Conservation (phyloP, 1,140 invertebrate species). For the Anastatus disparis region DNA sequence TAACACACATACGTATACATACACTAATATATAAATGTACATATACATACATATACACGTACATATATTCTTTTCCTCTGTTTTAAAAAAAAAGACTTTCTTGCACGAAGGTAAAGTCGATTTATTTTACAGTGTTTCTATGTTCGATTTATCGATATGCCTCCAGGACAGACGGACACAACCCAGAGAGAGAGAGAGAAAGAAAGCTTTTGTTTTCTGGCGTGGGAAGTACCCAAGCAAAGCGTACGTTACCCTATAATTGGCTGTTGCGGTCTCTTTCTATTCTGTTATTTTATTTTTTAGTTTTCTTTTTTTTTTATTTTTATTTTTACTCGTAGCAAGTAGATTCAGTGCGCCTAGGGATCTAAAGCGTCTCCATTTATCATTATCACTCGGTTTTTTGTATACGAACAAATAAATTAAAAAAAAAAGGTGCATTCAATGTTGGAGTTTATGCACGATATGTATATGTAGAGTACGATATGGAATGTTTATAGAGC, state of each 20-base stretch:
- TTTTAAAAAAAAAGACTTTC: background rate
- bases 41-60: background rate
- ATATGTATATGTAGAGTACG: too few species aligned
- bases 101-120: too few species aligned
- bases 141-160: slow-evolving; percentile 44
- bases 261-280: slow-evolving; percentile 27
- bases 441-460: too few species aligned
- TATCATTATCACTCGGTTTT: slow-evolving; percentile 18
- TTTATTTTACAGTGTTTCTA: slow-evolving; percentile 51
- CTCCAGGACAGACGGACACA: slow-evolving; percentile 15
- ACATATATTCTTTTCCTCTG: background rate
- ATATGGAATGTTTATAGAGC: too few species aligned
- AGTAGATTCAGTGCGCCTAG: too few species aligned
- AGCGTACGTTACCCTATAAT: slow-evolving; percentile 15
- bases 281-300: background rate
- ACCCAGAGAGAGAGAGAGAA: slow-evolving; percentile 15
- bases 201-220: slow-evolving; percentile 31
- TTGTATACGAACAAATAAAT: too few species aligned
- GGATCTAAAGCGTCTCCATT: slow-evolving; percentile 16
- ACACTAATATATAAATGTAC: slow-evolving; percentile 13
- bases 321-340: too few species aligned
- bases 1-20: slow-evolving; percentile 18
- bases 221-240: slow-evolving; percentile 6
- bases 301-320: too few species aligned
- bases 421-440: too few species aligned